Conservation (phyloP, 2,113 vertebrate genomes). For the Amphiprion percula region DNA sequence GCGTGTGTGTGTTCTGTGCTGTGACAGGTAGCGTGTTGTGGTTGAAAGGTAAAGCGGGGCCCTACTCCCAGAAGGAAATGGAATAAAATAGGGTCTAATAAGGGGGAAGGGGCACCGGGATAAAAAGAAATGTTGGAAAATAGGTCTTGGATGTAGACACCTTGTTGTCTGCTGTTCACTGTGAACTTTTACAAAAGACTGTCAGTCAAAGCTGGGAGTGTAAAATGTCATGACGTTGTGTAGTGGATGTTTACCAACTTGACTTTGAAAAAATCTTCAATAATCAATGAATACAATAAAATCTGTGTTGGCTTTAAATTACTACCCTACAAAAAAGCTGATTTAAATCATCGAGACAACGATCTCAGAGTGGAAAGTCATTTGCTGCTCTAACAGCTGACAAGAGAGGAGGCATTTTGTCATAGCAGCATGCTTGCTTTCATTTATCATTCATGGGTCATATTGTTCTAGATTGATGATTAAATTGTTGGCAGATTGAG, state of each 20-base stretch:
- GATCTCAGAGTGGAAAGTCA: conserved; percentile 20
- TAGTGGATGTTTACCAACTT: background rate
- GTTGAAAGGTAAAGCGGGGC: conserved; percentile 68
- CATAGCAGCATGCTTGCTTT: conserved; percentile 41
- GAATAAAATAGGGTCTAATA: conserved; percentile 46
- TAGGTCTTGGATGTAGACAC: conserved; percentile 29
- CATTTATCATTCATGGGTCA: conserved; percentile 67
- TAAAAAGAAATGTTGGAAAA: conserved; percentile 50
- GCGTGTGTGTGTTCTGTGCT: conserved; percentile 46
- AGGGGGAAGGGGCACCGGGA: conserved; percentile 2
- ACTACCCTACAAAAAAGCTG: conserved; percentile 9
- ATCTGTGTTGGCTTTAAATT: conserved; percentile 23
- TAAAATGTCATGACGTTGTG: background rate
- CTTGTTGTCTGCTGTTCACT: conserved; percentile 30
- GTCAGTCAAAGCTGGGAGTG: background rate
- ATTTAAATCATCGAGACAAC: conserved; percentile 33
- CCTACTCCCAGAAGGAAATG: conserved; percentile 66
- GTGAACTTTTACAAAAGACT: conserved; percentile 28
- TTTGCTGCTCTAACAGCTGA: conserved; percentile 47
- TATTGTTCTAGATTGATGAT: conserved; percentile 56
- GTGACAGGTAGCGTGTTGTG: conserved; percentile 78
- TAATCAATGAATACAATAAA: conserved; percentile 35
- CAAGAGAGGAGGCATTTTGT: conserved; percentile 41
- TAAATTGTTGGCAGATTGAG: conserved; percentile 45
- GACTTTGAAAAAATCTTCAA: background rate